Base-by-base conservation (phyloP, 2,113 vertebrate species). In the Micronisus gabar region DNA sequence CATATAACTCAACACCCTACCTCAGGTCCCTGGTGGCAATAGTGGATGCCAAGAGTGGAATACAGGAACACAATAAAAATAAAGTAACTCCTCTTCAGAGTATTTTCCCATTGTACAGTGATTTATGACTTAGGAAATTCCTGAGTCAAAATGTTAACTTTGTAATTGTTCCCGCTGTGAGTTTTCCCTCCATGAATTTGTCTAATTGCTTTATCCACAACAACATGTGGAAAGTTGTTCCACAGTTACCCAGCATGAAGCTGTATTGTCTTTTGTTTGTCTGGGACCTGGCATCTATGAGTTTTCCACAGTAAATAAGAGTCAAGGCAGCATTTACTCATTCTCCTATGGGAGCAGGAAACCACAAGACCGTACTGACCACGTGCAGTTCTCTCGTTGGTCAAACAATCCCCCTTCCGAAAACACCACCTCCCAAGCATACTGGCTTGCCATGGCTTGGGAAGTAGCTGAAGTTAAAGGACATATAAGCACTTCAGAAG, bases 401-500 rank as follows among this genome's bases (percentile, higher is more conserved):
- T 55, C 36, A 70, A 82, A 73, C 2, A 56, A 22, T 4, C 0
- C 4, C 5, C 9, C 7, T 76, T n/a, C 43, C 30, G 32, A 90
- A 90, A 86, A 43, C 1, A 0, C 7, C 0, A 2, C 22, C 13
- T 76, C 32, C 8, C 38, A 72, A 50, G 58, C 1, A 0, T 34
- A 30, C 7, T 36, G 36, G 11, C 19, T 65, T 79, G 30, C 21
- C 9, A 55, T 4, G 2, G 32, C 9, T 82, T 88, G 20, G 13
- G 36, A 85, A 72, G 36, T 40, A 63, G 22, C 18, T 52, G 38
- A 79, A 92, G 13, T 40, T 52, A 65, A 90, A 76, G 10, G 40
- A 40, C 10, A 7, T 47, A 25, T 47, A 67, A 72, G 16, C 19
- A 71, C 18, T 71, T 76, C 36, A 48, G 30, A 88, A 61, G 15